phyloP scores from a whole-genome alignment of 2,113 vertebrate species.

The Sinocyclocheilus rhinocerous region DNA sequence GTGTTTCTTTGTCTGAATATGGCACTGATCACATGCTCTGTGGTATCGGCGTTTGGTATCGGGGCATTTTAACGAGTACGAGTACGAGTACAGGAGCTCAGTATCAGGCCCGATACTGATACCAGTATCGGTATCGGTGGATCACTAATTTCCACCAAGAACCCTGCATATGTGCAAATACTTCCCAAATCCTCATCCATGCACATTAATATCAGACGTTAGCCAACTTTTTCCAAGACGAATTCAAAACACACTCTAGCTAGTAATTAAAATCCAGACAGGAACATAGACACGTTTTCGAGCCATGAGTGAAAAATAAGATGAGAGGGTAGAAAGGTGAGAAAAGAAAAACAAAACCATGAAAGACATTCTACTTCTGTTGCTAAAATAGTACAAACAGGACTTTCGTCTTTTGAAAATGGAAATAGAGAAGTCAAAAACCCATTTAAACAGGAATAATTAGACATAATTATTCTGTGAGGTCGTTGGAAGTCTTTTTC shows the following conservation, averaged over 20 bases:
- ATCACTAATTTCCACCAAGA: slow-evolving; percentile 18
- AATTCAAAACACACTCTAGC: slow-evolving; percentile 25
- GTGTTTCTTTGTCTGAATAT: no score
- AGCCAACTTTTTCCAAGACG: slow-evolving; percentile 42
- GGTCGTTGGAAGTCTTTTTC: not conserved
- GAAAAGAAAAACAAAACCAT: slow-evolving; percentile 10
- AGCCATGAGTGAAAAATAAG: not conserved
- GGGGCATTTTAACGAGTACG: no score
- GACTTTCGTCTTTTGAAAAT: not conserved
- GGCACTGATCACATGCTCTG: no score
- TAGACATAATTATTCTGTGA: slow-evolving; percentile 40
- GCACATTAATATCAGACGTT: slow-evolving; percentile 33
- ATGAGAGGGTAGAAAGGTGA: not conserved
- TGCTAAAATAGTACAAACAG: slow-evolving; percentile 4
- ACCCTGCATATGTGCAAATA: slow-evolving; percentile 41
- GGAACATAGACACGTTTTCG: not conserved
- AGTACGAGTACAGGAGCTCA: no score
- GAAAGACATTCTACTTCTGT: not conserved
- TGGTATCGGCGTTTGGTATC: no score
- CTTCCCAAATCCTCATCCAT: slow-evolving; percentile 40
- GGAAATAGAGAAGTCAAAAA: slow-evolving; percentile 8
- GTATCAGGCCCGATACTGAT: no score
- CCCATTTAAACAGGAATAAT: not conserved
- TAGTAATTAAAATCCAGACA: slow-evolving; percentile 15
- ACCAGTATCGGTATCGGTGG: no score